Evolutionary conservation across 2,797 vertebrate genomes (phyloP).

Genomic region (Neosilurus hyrtlii): DNA sequence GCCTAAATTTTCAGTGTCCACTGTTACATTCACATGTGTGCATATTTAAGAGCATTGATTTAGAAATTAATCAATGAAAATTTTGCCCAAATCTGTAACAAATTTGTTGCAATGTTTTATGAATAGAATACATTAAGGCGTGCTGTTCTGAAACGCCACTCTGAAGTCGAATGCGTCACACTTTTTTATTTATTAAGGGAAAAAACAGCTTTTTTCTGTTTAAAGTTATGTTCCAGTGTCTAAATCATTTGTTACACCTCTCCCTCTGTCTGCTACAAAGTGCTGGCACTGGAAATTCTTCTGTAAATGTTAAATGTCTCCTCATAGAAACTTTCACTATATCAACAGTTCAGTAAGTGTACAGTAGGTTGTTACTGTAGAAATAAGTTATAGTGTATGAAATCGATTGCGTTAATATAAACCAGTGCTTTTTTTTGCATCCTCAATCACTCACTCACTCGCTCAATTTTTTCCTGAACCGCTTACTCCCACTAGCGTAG

Average conservation of each 20-base stretch:
- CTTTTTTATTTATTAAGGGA: neutral
- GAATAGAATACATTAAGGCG: no score
- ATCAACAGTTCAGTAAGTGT: neutral
- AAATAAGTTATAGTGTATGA: neutral
- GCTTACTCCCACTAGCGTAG: no score
- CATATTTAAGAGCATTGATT: neutral
- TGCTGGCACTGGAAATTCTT: neutral
- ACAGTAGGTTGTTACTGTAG: neutral
- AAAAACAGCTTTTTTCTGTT: neutral
- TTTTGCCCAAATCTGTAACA: neutral
- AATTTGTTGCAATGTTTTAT: neutral
- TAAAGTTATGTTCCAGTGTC: neutral
- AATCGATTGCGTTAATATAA: neutral
- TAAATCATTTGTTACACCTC: neutral
- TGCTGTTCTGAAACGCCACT: neutral
- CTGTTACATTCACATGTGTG: neutral
- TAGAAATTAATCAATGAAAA: no score
- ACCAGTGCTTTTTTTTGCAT: neutral
- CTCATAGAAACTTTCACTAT: neutral
- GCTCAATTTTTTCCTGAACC: no score
- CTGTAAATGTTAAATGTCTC: neutral
- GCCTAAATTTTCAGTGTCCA: neutral
- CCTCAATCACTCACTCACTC: neutral
- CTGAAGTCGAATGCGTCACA: neutral
- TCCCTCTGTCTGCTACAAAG: neutral